These are phyloP conservation scores for Anneissia japonica DNA, from an alignment of 35 echinoderm and acorn worm genomes.

Conservation along the genomic window DNA sequence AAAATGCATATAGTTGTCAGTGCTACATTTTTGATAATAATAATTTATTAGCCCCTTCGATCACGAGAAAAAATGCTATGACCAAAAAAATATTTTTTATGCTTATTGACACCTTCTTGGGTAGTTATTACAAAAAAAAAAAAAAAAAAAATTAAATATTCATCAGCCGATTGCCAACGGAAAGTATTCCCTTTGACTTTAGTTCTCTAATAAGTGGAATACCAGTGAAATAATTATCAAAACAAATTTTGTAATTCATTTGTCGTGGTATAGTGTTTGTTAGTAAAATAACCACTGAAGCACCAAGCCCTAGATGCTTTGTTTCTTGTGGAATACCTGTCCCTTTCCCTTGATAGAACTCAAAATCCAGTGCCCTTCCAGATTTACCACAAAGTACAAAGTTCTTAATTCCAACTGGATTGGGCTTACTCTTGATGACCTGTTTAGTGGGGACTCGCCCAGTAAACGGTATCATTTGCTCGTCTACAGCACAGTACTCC, in stretches of 20 bases:
- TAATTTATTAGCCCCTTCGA: no score
- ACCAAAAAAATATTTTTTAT: no score
- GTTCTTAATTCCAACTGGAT: constrained; percentile 23
- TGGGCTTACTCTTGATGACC: constrained; percentile 24
- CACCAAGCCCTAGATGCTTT: constrained; percentile 20
- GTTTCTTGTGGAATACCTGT: constrained; percentile 13
- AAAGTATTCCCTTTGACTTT: background rate
- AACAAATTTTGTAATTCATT: constrained; percentile 14
- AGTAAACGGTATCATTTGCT: constrained; percentile 33
- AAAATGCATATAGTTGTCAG: no score
- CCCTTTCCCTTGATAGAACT: constrained; percentile 27
- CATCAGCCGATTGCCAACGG: no score
- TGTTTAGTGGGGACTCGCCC: constrained; percentile 22
- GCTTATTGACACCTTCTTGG: no score
- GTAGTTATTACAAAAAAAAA: no score
- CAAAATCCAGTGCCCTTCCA: constrained; percentile 28
- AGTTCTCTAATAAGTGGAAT: background rate
- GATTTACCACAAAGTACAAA: constrained; percentile 28
- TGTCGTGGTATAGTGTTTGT: constrained; percentile 11
- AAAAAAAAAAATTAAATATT: no score
- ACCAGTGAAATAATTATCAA: background rate
- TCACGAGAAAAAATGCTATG: no score
- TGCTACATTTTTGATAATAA: no score
- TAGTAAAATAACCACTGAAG: background rate
- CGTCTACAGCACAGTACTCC: constrained; percentile 19